Base-by-base conservation (phyloP, 2,888 invertebrate genomes). In the Melanostoma mellinum region DNA sequence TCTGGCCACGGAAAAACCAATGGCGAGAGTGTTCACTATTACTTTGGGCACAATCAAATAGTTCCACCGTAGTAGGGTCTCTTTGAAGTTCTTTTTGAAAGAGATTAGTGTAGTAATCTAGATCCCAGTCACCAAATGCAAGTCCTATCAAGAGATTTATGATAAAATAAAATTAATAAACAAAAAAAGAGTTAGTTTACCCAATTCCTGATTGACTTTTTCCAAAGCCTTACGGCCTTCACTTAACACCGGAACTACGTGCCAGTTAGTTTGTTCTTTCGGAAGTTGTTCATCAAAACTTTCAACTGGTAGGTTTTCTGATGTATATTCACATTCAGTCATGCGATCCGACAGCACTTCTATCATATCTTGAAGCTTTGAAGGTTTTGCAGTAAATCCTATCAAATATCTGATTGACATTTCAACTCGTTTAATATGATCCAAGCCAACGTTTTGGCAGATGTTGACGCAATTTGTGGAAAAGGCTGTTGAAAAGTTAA, bases 11-110 rank as follows among this genome's bases (percentile, higher is more conserved):
- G 92, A 99, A 99, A 92, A 99, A 99, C 99, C 99, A 99, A 93
- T 99, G 99, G 4, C 99, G 94, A 81, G 98, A 98, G 91, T 99
- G 99, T 90, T 99, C 99, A 91, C 98, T 98, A 90, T 99, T 99
- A 38, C 98, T 98, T 91, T 99, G 99, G 3, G 99, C 99, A 87
- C 99, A 94, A 92, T 99, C 99, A 92, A 99, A 99, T 88, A 98
- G 95, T 90, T 99, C 99, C 0, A 99, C 98, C 89, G 97, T 98
- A 0, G 99, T 99, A 30, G 99, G 99, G 92, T 99, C 97, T 69
- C 98, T 93, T 87, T 96, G 95, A 32, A 98, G 91, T 86, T 96
- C 94, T 84, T 96, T 94, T 79, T 93, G 93, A 92, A 99, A 99
- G 76, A 99, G 91, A 88, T 97, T 93, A 80, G 96, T 96, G 89